A percentile compares a stretch with the other conserved stretches of the same genome.
phyloP scores from a whole-genome alignment of 1,140 invertebrate species.

The Zaprionus davidi region DNA sequence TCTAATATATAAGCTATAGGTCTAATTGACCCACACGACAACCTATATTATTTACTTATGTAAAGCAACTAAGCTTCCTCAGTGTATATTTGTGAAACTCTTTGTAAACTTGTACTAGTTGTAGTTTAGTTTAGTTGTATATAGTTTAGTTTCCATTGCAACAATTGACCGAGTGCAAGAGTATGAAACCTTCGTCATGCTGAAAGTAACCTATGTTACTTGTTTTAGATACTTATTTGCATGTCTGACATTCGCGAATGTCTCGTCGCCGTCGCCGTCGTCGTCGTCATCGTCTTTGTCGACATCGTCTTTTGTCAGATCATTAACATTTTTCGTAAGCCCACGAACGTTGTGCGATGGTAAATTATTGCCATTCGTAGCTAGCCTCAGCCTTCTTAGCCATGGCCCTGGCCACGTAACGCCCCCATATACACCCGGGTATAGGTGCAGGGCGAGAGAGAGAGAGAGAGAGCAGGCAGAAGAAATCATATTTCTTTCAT shows the following conservation, averaged over 20 bases:
- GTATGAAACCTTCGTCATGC: too few species aligned
- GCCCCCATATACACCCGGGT: constrained; percentile 40
- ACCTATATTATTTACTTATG: too few species aligned
- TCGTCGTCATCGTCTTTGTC: not conserved
- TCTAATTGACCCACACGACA: too few species aligned
- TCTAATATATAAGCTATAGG: too few species aligned
- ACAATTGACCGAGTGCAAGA: too few species aligned
- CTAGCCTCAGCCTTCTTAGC: not conserved
- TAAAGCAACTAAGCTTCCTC: too few species aligned
- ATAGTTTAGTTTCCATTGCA: too few species aligned
- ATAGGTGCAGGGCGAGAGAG: not conserved
- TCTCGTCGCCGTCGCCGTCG: not conserved
- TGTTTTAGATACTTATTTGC: constrained; percentile 19
- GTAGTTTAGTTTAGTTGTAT: too few species aligned
- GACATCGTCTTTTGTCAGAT: constrained; percentile 26
- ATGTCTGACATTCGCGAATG: constrained; percentile 10
- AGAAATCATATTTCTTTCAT: constrained; percentile 70
- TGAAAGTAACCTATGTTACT: not conserved
- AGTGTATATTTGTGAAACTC: too few species aligned
- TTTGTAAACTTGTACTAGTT: too few species aligned
- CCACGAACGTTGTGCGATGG: constrained; percentile 38
- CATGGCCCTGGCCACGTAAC: constrained; percentile 24
- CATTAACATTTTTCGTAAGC: constrained; percentile 32
- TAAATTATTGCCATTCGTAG: constrained; percentile 42
- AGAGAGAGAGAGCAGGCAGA: constrained; percentile 9